Percentiles rank a stretch among this genome's conserved stretches.
Evolutionary conservation across 1,140 invertebrate species (phyloP).

Genomic region (Pseudomyrmex pallidus): DNA sequence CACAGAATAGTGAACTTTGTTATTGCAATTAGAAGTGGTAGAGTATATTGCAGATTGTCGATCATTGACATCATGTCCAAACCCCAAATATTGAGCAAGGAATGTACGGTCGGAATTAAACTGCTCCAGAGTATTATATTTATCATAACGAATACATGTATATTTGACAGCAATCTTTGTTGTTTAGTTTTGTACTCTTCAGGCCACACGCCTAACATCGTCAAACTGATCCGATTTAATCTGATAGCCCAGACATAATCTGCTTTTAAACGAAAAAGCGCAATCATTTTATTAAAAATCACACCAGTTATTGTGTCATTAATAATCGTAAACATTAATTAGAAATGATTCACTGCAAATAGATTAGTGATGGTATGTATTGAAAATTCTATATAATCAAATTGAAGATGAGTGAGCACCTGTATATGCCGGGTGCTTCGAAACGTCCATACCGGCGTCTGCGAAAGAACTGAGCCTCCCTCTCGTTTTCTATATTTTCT

Average conservation of each 20-base stretch:
- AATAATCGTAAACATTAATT: too few species aligned
- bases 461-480: background rate
- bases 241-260: conserved; percentile 6
- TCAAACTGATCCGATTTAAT: conserved; percentile 1
- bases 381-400: background rate
- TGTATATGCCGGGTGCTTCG: background rate
- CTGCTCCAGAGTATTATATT: background rate
- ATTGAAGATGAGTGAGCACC: background rate
- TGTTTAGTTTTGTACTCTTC: background rate
- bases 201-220: background rate
- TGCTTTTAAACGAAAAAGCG: background rate
- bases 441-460: background rate
- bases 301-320: too few species aligned
- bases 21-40: background rate
- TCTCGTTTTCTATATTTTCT: background rate
- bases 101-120: background rate
- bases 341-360: background rate
- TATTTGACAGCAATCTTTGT: background rate
- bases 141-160: background rate
- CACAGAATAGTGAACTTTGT: conserved; percentile 4
- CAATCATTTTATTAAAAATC: background rate
- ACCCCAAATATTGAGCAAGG: conserved; percentile 5
- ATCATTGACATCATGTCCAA: conserved; percentile 3
- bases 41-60: conserved; percentile 27
- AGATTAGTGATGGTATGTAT: background rate